These are phyloP conservation scores for Aricia agestis DNA, from an alignment of 1,140 invertebrate genomes.

Conservation along the genomic window DNA sequence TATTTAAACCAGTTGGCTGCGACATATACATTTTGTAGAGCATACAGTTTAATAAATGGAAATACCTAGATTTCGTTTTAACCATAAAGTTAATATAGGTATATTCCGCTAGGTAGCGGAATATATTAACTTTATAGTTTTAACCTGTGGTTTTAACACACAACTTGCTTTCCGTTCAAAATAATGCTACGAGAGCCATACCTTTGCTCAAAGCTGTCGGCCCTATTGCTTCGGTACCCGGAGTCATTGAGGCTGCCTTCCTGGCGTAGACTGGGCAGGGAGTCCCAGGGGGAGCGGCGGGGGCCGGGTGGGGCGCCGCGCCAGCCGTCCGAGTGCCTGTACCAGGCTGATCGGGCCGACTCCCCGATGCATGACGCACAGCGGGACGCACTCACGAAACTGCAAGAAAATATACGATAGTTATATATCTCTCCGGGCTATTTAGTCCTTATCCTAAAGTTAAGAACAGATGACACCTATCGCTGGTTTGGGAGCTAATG, in stretches of 20 bases:
- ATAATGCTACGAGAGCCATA: slow-evolving; percentile 45
- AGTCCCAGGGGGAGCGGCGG: slow-evolving; percentile 89
- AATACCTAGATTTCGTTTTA: too few species aligned
- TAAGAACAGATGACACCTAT: too few species aligned
- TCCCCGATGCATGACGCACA: slow-evolving; percentile 91
- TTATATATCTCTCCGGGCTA: neutral
- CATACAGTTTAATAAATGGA: too few species aligned
- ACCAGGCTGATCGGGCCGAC: slow-evolving; percentile 89
- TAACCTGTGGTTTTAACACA: too few species aligned
- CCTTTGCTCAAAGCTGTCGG: slow-evolving; percentile 91
- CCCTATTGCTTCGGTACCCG: slow-evolving; percentile 89
- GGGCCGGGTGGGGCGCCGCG: slow-evolving; percentile 82
- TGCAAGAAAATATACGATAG: slow-evolving; percentile 36
- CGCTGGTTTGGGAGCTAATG: too few species aligned
- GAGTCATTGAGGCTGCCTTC: slow-evolving; percentile 89
- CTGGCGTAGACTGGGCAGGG: slow-evolving; percentile 86
- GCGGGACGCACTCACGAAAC: slow-evolving; percentile 78
- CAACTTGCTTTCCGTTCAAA: too few species aligned
- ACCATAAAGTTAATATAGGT: too few species aligned
- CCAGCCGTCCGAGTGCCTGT: slow-evolving; percentile 91
- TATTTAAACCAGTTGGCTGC: too few species aligned
- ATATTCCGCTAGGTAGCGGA: too few species aligned
- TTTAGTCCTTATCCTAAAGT: too few species aligned
- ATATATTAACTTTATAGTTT: too few species aligned
- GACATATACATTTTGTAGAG: too few species aligned